Evolutionary conservation across 2,113 vertebrate genomes (phyloP).

Genomic region (Cephalopterus ornatus): DNA sequence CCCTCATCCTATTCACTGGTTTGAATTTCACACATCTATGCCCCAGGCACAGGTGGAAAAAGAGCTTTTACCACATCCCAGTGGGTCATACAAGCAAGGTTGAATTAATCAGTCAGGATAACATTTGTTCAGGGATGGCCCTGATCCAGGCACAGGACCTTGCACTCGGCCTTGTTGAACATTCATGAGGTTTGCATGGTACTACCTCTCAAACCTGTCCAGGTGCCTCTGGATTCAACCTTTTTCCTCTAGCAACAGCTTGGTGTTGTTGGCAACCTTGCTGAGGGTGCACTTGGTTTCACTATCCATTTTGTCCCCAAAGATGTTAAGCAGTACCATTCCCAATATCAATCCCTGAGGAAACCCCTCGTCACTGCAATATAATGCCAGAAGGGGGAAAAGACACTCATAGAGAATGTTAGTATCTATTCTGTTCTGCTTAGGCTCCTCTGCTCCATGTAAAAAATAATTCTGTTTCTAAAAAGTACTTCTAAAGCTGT

Average conservation of each 20-base stretch:
- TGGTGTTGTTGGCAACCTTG: not conserved
- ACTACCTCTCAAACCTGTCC: not conserved
- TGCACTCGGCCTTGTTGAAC: too few species aligned
- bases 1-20: not conserved
- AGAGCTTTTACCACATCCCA: not conserved
- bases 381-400: not conserved
- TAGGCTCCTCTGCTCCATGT: not conserved
- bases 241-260: not conserved
- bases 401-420: not conserved
- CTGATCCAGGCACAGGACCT: accelerated
- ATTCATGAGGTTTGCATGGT: not conserved
- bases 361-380: accelerated
- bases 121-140: not conserved
- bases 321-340: not conserved
- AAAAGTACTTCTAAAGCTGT: not conserved
- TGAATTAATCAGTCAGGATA: not conserved
- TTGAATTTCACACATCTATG: not conserved
- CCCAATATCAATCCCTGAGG: not conserved
- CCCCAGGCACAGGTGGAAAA: not conserved
- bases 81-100: not conserved
- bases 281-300: not conserved
- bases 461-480: not conserved
- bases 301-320: not conserved
- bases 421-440: not conserved
- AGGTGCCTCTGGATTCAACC: not conserved